These are phyloP conservation scores for Drosophila merina DNA, from an alignment of 2,888 invertebrate genomes.

Conservation along the genomic window DNA sequence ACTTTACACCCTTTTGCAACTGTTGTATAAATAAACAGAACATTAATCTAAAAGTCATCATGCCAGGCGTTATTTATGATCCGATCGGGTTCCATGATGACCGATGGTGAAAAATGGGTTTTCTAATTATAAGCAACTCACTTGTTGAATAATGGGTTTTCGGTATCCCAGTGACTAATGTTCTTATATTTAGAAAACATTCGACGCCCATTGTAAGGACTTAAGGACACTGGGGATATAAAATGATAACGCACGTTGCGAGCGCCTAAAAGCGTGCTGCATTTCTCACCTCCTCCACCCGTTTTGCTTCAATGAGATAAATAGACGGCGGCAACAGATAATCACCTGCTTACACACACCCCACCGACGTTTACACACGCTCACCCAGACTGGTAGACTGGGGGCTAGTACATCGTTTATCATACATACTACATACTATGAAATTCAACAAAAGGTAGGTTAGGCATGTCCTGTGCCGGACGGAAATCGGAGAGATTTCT, in stretches of 20 bases:
- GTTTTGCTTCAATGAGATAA: constrained; percentile 68
- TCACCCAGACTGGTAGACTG: constrained; percentile 18
- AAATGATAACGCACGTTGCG: constrained; percentile 27
- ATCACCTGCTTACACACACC: constrained; percentile 71
- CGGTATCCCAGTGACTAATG: background rate
- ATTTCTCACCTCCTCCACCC: constrained; percentile 12
- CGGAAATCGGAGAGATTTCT: constrained; percentile 9
- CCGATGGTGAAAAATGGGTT: background rate
- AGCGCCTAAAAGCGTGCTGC: constrained; percentile 26
- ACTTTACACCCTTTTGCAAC: background rate
- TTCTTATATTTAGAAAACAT: background rate
- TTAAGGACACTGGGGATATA: background rate
- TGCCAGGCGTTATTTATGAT: too few relatives aligned
- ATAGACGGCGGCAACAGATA: constrained; percentile 79
- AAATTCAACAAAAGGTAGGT: constrained; percentile 79
- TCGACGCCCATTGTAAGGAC: constrained; percentile 7
- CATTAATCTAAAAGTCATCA: background rate
- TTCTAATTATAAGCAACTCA: background rate
- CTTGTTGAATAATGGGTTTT: constrained; percentile 21
- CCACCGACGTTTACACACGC: constrained; percentile 41
- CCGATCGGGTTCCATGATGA: constrained; percentile 1
- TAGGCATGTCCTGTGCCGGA: constrained; percentile 67
- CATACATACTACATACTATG: constrained; percentile 62
- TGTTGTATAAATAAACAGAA: background rate
- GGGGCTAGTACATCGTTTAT: constrained; percentile 40